Percentiles rank a stretch among this genome's conserved stretches.
Conservation (phyloP, 2,888 invertebrate genomes). For the Habroteleia sp. region DNA sequence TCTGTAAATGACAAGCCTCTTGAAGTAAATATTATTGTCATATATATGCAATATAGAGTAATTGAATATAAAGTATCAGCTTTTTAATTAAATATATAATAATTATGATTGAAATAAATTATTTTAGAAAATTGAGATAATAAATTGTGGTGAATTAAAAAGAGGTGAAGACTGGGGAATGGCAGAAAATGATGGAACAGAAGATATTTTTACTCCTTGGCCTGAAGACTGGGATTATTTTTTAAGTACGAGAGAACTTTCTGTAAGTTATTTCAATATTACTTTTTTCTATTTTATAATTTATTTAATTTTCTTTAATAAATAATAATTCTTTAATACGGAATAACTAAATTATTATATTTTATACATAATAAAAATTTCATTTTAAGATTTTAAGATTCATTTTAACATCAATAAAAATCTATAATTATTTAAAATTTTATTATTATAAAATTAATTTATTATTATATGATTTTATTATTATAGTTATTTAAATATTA, state of each 20-base stretch:
- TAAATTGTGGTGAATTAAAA: conserved; percentile 88
- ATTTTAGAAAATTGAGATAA: conserved; percentile 71
- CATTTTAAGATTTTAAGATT: too few species aligned
- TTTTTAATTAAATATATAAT: neutral
- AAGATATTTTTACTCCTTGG: conserved; percentile 88
- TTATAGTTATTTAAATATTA: too few species aligned
- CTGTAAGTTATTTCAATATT: conserved; percentile 56
- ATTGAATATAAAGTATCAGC: too few species aligned
- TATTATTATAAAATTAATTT: neutral
- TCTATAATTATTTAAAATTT: too few species aligned
- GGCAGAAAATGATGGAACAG: conserved; percentile 86
- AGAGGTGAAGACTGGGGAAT: conserved; percentile 85
- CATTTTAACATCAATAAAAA: too few species aligned
- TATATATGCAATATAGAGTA: too few species aligned
- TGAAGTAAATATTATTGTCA: too few species aligned
- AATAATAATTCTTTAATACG: too few species aligned
- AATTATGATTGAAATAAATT: neutral
- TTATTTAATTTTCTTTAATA: too few species aligned
- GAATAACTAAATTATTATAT: too few species aligned
- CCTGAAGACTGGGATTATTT: conserved; percentile 87
- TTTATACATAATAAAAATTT: too few species aligned
- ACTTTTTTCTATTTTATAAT: neutral
- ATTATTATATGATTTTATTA: too few species aligned
- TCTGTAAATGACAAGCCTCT: conserved; percentile 84
- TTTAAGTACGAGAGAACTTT: conserved; percentile 45